Evolutionary conservation across 2,888 invertebrate species (phyloP).

Genomic region (Phengaris arion): DNA sequence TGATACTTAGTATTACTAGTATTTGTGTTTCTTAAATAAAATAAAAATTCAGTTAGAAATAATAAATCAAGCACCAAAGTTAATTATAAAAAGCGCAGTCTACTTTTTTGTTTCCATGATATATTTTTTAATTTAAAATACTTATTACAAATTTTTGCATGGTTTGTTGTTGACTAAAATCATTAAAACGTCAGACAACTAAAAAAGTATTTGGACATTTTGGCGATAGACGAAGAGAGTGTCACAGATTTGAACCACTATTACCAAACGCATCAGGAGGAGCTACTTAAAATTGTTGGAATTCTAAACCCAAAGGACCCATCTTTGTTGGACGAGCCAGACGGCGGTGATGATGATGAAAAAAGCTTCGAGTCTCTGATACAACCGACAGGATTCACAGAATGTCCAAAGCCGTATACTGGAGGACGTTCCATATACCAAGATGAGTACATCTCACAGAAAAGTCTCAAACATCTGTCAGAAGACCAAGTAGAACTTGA

Average conservation of each 20-base stretch:
- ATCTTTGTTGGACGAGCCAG: conserved; percentile 61
- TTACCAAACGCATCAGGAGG: conserved; percentile 66
- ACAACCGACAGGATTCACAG: conserved; percentile 44
- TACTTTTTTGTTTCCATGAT: not conserved
- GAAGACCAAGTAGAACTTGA: conserved; percentile 70
- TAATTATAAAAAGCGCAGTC: not conserved
- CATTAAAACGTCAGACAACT: conserved; percentile 65
- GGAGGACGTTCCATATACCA: conserved; percentile 64
- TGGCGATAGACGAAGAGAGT: conserved; percentile 73
- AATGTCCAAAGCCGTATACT: conserved; percentile 54
- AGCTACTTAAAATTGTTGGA: conserved; percentile 59
- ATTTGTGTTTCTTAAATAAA: too few relatives aligned
- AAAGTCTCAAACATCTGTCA: conserved; percentile 62
- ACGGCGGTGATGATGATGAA: conserved; percentile 64
- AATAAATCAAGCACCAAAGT: too few relatives aligned
- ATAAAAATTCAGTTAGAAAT: too few relatives aligned
- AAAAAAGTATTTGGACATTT: conserved; percentile 81
- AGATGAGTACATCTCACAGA: conserved; percentile 59
- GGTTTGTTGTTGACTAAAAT: conserved; percentile 61
- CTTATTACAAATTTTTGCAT: conserved; percentile 71
- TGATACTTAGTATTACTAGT: too few relatives aligned
- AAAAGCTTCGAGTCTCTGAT: conserved; percentile 50
- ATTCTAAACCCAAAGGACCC: conserved; percentile 66
- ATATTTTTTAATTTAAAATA: conserved; percentile 45
- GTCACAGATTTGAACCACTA: conserved; percentile 65